Conservation (phyloP, 2,888 invertebrate species). For the Campopleginae sp. region DNA sequence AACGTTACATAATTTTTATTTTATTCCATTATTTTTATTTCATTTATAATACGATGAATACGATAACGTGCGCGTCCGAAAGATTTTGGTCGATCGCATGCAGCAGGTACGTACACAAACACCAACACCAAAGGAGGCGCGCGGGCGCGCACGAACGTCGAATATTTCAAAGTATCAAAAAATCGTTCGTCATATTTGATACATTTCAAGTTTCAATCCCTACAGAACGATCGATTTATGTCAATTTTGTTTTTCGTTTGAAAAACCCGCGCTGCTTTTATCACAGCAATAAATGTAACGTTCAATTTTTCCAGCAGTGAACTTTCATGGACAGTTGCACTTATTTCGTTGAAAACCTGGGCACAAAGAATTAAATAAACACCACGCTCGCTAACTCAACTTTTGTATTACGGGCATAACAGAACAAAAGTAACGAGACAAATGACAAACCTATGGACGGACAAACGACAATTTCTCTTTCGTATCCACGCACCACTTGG, state of each 20-base stretch:
- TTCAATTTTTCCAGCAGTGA: constrained; percentile 46
- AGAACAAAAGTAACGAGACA: not conserved
- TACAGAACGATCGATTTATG: not conserved
- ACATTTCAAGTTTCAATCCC: constrained; percentile 10
- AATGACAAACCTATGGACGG: not conserved
- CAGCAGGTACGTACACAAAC: not conserved
- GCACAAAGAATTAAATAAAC: not conserved
- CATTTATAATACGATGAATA: constrained; percentile 10
- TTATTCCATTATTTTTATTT: constrained; percentile 2
- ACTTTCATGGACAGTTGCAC: not conserved
- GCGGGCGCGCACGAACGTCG: constrained; percentile 4
- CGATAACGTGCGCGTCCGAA: constrained; percentile 8
- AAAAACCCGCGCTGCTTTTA: constrained; percentile 71
- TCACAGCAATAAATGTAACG: constrained; percentile 35
- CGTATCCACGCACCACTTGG: not conserved
- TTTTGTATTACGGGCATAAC: not conserved
- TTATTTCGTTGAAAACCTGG: constrained; percentile 16
- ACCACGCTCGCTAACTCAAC: not conserved
- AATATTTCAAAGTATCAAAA: constrained; percentile 20
- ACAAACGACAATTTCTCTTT: not conserved
- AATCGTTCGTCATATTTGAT: constrained; percentile 15
- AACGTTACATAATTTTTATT: constrained; percentile 39
- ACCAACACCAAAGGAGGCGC: not conserved
- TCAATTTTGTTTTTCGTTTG: constrained; percentile 57
- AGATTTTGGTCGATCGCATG: constrained; percentile 10